These are phyloP conservation scores for Mystacornis crossleyi DNA, from an alignment of 2,113 vertebrate genomes.

Conservation along the genomic window DNA sequence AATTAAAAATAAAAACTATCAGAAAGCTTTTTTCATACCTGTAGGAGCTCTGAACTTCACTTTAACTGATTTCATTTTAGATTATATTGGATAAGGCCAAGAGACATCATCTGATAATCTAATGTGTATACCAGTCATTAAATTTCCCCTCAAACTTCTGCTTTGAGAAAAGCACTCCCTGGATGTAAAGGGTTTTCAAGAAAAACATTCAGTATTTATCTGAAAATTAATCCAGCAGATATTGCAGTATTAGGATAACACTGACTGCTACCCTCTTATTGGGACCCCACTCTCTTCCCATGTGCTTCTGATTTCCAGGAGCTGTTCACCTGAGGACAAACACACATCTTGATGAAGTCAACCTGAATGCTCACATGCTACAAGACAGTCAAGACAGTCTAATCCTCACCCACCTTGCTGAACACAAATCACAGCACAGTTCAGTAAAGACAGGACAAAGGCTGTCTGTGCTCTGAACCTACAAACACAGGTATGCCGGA, in stretches of 20 bases:
- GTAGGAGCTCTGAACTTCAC: background rate
- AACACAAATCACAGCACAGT: background rate
- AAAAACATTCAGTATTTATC: background rate
- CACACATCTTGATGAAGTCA: background rate
- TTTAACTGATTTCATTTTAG: background rate
- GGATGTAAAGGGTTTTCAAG: background rate
- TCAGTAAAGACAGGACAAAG: background rate
- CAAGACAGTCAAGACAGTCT: background rate
- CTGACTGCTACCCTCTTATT: background rate
- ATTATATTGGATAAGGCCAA: background rate
- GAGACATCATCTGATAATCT: background rate
- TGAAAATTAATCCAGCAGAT: background rate
- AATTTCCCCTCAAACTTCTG: background rate
- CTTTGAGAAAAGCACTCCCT: background rate
- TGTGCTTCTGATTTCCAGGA: background rate
- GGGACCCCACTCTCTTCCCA: background rate
- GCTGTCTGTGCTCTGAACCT: background rate
- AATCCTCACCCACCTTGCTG: background rate
- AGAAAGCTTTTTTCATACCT: background rate
- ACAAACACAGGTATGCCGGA: background rate
- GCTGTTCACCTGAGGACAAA: background rate
- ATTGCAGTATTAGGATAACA: background rate
- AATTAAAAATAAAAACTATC: background rate
- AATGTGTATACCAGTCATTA: background rate
- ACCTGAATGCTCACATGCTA: background rate